Base-by-base conservation (phyloP, 2,888 invertebrate genomes). In the Tipula helvola region DNA sequence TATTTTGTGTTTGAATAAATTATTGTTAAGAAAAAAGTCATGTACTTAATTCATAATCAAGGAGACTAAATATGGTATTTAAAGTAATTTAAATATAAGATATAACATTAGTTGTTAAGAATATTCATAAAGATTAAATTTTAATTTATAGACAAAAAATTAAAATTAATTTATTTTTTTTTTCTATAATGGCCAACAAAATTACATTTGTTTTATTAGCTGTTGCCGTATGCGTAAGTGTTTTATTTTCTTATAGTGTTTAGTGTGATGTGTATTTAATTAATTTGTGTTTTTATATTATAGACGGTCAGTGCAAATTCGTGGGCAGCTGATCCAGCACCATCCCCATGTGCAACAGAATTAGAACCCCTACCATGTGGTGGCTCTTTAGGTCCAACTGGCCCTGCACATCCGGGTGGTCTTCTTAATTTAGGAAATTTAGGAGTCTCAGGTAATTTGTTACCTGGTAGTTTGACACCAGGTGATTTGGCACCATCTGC, bases 1-100 rank as follows among this genome's bases (percentile, higher is more conserved):
- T 71, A 71, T 71, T 71, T 71, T 71, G 28, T 71, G 71, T 71
- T 71, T 71, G 28, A 71, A 28, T 28, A 71, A 71, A 71, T 71
- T 71, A 71, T 71, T 71, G 71, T 71, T 71, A 71, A 71, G 71
- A 71, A 71, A 71, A 71, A 71, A 71, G 71, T 71, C 71, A 71
- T 71, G 71, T 71, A 71, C 71, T 18, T 28, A 28, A 12, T 18
- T 71, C 28, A 71, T 71, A 71, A 71, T 71, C 71, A 71, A 71
- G 71, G 71, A 71, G 71, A 71, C 71, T 71, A 71, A 71, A 71
- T 71, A 71, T 71, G 71, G 71, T 71, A 71, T 71, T 71, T 71
- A 71, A 71, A 71, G 71, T 71, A 71, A 71, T 71, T 71, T 71
- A 71, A 71, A 71, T 71, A 71, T 71, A 71, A 71, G 71, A 71